Conservation (phyloP, 1,140 invertebrate genomes). For the Euwallacea fornicatus region DNA sequence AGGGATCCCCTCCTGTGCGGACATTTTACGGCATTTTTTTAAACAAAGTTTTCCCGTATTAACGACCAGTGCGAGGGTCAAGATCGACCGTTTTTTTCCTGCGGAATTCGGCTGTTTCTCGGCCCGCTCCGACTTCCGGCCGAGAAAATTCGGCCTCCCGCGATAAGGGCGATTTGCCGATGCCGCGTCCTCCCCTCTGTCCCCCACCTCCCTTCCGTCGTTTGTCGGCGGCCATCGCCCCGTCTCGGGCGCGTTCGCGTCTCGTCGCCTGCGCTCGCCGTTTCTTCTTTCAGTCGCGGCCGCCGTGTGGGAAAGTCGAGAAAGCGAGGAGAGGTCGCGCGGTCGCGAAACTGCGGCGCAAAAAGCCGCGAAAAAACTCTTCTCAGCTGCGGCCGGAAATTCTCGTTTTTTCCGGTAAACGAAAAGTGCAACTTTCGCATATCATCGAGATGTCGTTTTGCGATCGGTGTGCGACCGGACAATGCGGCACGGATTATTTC, state of each 20-base stretch:
- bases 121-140: neutral
- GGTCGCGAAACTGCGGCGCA: constrained; percentile 16
- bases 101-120: no score
- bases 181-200: constrained; percentile 17
- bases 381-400: neutral
- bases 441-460: no score
- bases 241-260: constrained; percentile 35
- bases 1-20: no score
- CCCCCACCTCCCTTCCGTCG: constrained; percentile 11
- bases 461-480: constrained; percentile 3
- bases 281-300: constrained; percentile 28
- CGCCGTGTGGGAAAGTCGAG: constrained; percentile 30
- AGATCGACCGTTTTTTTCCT: no score
- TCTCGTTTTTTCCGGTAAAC: no score
- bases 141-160: constrained; percentile 21
- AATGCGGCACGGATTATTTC: constrained; percentile 39
- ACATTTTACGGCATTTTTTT: no score
- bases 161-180: constrained; percentile 29
- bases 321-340: constrained; percentile 23
- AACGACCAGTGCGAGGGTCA: no score
- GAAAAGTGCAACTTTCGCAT: no score
- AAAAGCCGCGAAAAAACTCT: constrained; percentile 24
- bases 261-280: constrained; percentile 18
- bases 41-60: no score
- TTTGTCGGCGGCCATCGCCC: constrained; percentile 32